A percentile compares a stretch with the other conserved stretches of the same genome.
Evolutionary conservation across 1,140 invertebrate genomes (phyloP).

Genomic region (Trichogramma pretiosum): DNA sequence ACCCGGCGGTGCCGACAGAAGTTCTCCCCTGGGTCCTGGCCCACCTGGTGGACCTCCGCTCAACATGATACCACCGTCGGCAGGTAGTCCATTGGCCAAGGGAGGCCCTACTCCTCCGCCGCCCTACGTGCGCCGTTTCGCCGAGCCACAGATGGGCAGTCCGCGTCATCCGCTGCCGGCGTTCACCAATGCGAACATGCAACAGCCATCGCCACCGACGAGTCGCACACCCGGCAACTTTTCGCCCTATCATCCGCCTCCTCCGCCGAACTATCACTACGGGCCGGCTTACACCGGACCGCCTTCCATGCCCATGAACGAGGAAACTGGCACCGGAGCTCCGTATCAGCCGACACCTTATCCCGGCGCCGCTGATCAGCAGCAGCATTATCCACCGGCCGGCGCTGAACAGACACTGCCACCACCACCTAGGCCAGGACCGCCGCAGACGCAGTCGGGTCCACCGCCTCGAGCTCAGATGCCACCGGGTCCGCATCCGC

Average conservation of each 20-base stretch:
- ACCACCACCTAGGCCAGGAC: not conserved
- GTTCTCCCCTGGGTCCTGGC: slow-evolving; percentile 32
- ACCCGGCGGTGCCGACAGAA: slow-evolving; percentile 29
- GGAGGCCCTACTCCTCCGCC: slow-evolving; percentile 41
- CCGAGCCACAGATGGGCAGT: slow-evolving; percentile 29
- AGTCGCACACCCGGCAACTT: slow-evolving; percentile 38
- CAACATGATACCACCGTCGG: slow-evolving; percentile 36
- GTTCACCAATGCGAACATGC: slow-evolving; percentile 32
- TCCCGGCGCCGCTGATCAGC: slow-evolving; percentile 34
- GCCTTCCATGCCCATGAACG: slow-evolving; percentile 38
- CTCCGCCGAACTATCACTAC: slow-evolving; percentile 44
- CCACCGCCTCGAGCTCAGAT: slow-evolving; percentile 16
- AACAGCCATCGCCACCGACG: slow-evolving; percentile 38
- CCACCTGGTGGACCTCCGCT: slow-evolving; percentile 20
- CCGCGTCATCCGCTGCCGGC: slow-evolving; percentile 39
- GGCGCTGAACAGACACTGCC: slow-evolving; percentile 22
- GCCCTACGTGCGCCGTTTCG: slow-evolving; percentile 31
- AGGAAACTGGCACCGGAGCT: slow-evolving; percentile 39
- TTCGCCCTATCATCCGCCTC: slow-evolving; percentile 44
- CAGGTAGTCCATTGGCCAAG: slow-evolving; percentile 36
- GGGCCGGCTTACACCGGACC: slow-evolving; percentile 44
- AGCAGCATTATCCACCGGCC: slow-evolving; percentile 34
- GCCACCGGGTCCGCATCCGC: slow-evolving; percentile 13
- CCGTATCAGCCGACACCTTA: slow-evolving; percentile 39
- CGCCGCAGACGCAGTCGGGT: slow-evolving; percentile 15